These are phyloP conservation scores for Epinephelus lanceolatus DNA, from an alignment of 2,113 vertebrate genomes.

Conservation along the genomic window DNA sequence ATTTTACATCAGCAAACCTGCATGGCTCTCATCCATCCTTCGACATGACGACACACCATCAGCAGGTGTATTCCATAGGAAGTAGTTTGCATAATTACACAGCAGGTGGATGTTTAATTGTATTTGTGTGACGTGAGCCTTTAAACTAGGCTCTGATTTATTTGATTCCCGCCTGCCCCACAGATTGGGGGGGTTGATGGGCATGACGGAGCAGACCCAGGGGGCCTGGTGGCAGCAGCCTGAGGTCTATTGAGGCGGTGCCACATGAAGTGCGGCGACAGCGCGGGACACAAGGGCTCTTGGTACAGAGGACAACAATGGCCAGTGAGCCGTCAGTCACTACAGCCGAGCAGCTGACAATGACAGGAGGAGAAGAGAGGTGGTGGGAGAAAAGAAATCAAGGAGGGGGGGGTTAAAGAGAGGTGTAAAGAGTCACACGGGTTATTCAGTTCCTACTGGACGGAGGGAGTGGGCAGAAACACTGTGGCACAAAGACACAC, in stretches of 20 bases:
- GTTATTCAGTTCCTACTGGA: not conserved
- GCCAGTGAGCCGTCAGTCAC: conserved; percentile 65
- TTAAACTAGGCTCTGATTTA: not conserved
- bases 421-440: conserved; percentile 45
- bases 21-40: no score
- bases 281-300: conserved; percentile 67
- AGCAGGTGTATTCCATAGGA: not conserved
- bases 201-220: not conserved
- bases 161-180: not conserved
- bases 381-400: not conserved
- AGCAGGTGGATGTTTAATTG: conserved; percentile 8
- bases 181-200: not conserved
- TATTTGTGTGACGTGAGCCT: not conserved
- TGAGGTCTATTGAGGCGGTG: conserved; percentile 51
- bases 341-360: conserved; percentile 69
- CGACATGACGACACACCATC: not conserved
- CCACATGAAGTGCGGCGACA: conserved; percentile 53
- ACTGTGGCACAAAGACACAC: conserved; percentile 20
- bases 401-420: conserved; percentile 3
- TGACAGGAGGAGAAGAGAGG: conserved; percentile 15
- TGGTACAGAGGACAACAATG: conserved; percentile 80
- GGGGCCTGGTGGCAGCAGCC: conserved; percentile 34
- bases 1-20: not conserved
- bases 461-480: conserved; percentile 12
- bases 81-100: not conserved